Conservation (phyloP, 2,113 vertebrate species). For the Cinclus cinclus region DNA sequence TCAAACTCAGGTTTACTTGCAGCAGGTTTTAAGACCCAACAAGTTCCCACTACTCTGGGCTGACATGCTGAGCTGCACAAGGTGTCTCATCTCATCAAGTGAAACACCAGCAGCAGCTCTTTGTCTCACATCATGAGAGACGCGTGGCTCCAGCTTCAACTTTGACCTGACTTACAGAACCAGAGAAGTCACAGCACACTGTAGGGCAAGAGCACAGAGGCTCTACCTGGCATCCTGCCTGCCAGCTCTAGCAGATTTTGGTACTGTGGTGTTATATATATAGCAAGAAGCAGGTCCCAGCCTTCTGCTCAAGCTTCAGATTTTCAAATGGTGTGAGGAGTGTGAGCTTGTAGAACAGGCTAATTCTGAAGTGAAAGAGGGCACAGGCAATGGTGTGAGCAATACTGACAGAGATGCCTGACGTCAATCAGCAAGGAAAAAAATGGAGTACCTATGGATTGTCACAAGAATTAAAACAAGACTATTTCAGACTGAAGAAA, state of each 20-base stretch:
- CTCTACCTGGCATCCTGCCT: constrained; percentile 20
- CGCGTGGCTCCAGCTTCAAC: not conserved
- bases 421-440: constrained; percentile 13
- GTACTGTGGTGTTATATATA: constrained; percentile 25
- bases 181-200: not conserved
- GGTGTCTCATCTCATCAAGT: not conserved
- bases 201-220: not conserved
- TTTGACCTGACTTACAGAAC: constrained; percentile 1
- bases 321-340: constrained; percentile 54
- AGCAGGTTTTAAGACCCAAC: not conserved
- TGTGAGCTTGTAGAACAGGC: constrained; percentile 7
- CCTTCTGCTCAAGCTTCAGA: constrained; percentile 53
- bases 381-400: constrained; percentile 25
- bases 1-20: not conserved
- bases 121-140: not conserved
- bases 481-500: not conserved
- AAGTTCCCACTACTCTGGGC: not conserved
- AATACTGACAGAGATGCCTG: not conserved
- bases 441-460: not conserved
- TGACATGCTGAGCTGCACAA: not conserved
- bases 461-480: not conserved
- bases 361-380: constrained; percentile 54
- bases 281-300: constrained; percentile 55
- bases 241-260: not conserved
- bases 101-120: not conserved